A percentile compares a stretch with the other conserved stretches of the same genome.
These are phyloP conservation scores for Lepus americanus DNA, from an alignment of 2,113 vertebrate genomes.

Conservation along the genomic window DNA sequence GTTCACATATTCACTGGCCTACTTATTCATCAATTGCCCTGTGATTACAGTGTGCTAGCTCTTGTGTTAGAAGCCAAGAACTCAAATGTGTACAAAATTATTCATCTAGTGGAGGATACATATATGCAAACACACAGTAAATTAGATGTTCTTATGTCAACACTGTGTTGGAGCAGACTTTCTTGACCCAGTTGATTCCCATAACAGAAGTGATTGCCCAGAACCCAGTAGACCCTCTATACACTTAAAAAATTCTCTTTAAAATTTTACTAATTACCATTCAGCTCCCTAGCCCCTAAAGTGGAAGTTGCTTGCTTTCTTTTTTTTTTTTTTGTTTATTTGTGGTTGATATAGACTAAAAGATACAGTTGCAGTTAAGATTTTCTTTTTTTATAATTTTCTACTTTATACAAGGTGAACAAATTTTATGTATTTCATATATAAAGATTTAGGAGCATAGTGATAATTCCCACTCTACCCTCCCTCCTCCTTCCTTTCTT, in stretches of 20 bases:
- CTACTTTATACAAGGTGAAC: too few species aligned
- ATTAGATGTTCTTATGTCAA: neutral
- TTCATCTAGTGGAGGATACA: neutral
- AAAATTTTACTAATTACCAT: neutral
- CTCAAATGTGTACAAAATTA: neutral
- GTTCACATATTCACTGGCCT: neutral
- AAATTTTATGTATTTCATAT: too few species aligned
- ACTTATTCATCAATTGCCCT: neutral
- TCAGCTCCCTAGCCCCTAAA: neutral
- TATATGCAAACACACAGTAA: neutral
- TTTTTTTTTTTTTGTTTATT: too few species aligned
- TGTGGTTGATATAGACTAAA: too few species aligned
- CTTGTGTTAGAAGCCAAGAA: constrained; percentile 22
- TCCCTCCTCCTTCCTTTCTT: too few species aligned
- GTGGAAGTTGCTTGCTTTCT: neutral
- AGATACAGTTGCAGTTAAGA: too few species aligned
- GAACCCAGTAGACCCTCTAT: neutral
- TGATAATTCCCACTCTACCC: too few species aligned
- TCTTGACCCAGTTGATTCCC: neutral
- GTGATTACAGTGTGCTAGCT: neutral
- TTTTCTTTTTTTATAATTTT: too few species aligned
- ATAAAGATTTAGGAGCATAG: too few species aligned
- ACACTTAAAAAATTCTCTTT: neutral
- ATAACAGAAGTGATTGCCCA: neutral
- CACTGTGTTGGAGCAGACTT: neutral